These are phyloP conservation scores for Notolabrus celidotus DNA, from an alignment of 2,797 vertebrate species.

Conservation along the genomic window DNA sequence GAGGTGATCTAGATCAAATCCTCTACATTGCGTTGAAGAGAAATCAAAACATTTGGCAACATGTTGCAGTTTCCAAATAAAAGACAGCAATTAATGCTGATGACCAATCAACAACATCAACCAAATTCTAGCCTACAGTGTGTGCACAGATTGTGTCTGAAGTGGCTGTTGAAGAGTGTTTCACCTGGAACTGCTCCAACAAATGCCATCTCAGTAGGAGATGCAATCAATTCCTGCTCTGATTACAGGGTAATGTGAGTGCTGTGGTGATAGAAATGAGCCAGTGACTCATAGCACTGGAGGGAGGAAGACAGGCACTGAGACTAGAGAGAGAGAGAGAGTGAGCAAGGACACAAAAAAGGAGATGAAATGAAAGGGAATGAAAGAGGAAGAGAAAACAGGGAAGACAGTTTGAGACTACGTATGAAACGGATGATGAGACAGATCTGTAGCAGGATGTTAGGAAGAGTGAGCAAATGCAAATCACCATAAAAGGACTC, in stretches of 20 bases:
- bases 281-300: conserved; percentile 42
- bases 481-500: conserved; percentile 3
- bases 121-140: neutral
- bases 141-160: neutral
- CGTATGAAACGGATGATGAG: conserved; percentile 16
- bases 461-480: conserved; percentile 14
- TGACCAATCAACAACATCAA: neutral
- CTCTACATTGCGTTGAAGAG: neutral
- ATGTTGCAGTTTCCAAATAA: neutral
- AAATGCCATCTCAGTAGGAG: conserved; percentile 34
- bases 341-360: conserved; percentile 37
- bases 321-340: conserved; percentile 20
- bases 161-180: conserved; percentile 18
- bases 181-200: conserved; percentile 24
- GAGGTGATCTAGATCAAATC: neutral
- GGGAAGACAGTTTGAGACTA: conserved; percentile 19
- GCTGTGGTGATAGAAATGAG: conserved; percentile 47
- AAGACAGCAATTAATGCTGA: conserved; percentile 9
- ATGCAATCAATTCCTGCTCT: conserved; percentile 56
- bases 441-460: neutral
- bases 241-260: conserved; percentile 40
- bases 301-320: conserved; percentile 16
- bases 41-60: conserved; percentile 25
- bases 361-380: conserved; percentile 48
- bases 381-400: conserved; percentile 26